These are phyloP conservation scores for Urophycis tenuis DNA, from an alignment of 2,797 vertebrate species.

Conservation along the genomic window DNA sequence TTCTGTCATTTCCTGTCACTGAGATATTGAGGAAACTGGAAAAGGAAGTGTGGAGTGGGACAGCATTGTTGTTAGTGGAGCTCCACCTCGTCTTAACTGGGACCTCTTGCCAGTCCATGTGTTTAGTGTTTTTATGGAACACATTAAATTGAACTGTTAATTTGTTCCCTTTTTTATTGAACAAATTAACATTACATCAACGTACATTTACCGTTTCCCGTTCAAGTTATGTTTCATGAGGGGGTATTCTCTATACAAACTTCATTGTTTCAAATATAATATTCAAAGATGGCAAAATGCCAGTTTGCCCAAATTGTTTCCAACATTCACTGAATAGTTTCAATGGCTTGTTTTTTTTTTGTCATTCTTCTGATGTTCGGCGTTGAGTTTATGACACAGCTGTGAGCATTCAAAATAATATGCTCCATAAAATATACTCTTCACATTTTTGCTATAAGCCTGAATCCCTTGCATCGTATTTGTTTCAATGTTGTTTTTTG, in stretches of 20 bases:
- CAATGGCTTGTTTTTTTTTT: not conserved
- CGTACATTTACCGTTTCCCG: not conserved
- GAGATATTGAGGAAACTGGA: not conserved
- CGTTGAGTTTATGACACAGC: conserved; percentile 1
- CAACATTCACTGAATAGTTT: not conserved
- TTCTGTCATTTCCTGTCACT: not conserved
- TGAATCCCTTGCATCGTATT: not conserved
- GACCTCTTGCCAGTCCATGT: not conserved
- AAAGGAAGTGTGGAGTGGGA: not conserved
- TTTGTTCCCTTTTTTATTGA: not conserved
- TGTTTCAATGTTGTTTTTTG: not conserved
- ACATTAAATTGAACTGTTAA: not conserved
- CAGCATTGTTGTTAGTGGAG: not conserved
- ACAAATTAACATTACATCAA: not conserved
- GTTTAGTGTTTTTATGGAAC: not conserved
- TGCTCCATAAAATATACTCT: not conserved
- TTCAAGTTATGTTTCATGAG: not conserved
- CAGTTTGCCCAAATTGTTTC: not conserved
- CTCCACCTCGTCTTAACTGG: not conserved
- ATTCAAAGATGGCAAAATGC: not conserved
- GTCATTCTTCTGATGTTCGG: not conserved
- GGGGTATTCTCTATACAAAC: not conserved
- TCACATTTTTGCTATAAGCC: not conserved
- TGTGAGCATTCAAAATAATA: not conserved
- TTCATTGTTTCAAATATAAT: not conserved